phyloP scores from a whole-genome alignment of 1,140 invertebrate species.

The Nylanderia fulva region DNA sequence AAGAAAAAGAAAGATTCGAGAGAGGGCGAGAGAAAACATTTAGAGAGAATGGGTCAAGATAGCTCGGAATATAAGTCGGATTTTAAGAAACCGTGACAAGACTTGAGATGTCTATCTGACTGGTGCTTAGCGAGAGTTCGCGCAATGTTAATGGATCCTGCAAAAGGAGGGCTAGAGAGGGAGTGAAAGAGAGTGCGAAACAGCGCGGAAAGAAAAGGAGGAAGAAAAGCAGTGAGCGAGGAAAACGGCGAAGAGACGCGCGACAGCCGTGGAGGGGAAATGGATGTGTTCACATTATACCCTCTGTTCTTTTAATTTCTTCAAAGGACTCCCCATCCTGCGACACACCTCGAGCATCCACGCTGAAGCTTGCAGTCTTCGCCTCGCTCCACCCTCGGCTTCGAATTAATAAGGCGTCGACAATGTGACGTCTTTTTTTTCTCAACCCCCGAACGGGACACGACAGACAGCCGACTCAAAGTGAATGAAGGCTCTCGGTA shows the following conservation, averaged over 20 bases:
- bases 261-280: constrained; percentile 70
- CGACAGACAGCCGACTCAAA: constrained; percentile 80
- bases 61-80: constrained; percentile 69
- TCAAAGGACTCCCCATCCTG: constrained; percentile 79
- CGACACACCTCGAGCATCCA: constrained; percentile 62
- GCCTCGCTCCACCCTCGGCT: constrained; percentile 68
- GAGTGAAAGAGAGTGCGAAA: neutral
- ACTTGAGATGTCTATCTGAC: constrained; percentile 84
- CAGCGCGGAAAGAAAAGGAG: constrained; percentile 24
- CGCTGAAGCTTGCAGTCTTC: constrained; percentile 46
- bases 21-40: constrained; percentile 31
- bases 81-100: constrained; percentile 84
- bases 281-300: constrained; percentile 86
- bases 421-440: constrained; percentile 84
- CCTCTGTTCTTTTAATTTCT: constrained; percentile 86
- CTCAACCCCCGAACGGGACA: constrained; percentile 72
- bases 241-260: constrained; percentile 65
- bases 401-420: constrained; percentile 86
- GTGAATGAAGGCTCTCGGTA: constrained; percentile 80
- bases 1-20: neutral
- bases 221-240: constrained; percentile 60
- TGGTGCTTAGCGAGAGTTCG: constrained; percentile 79
- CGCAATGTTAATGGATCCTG: constrained; percentile 81
- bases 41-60: constrained; percentile 21
- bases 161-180: neutral